Evolutionary conservation across 2,113 vertebrate genomes (phyloP).

Genomic region (Odocoileus hemionus): DNA sequence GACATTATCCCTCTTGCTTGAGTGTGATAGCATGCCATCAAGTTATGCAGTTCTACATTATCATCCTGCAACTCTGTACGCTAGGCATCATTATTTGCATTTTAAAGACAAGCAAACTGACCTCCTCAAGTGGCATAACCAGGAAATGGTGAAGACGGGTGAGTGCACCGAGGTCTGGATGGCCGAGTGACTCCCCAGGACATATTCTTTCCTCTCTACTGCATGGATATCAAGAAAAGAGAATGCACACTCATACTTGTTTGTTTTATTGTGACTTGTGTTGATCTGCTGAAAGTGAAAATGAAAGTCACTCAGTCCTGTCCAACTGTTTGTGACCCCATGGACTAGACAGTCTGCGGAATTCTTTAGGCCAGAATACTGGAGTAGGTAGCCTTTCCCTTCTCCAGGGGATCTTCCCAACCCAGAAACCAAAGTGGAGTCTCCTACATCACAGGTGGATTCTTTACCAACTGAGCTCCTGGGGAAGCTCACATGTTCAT

Average conservation of each 20-base stretch:
- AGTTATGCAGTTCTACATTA: neutral
- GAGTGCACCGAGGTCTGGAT: neutral
- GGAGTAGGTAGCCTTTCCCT: neutral
- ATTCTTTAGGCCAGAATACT: neutral
- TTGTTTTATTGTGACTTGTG: neutral
- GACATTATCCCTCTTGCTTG: neutral
- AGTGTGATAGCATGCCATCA: neutral
- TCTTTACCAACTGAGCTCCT: neutral
- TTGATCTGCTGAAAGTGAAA: neutral
- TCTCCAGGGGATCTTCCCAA: neutral
- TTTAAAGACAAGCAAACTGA: neutral
- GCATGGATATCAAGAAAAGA: neutral
- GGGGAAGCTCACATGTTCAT: neutral
- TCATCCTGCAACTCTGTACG: neutral
- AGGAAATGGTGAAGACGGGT: neutral
- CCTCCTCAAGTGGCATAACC: neutral
- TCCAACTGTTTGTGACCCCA: neutral
- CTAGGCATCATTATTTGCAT: neutral
- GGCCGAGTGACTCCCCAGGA: neutral
- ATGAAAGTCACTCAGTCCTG: neutral
- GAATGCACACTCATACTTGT: neutral
- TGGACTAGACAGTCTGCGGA: neutral
- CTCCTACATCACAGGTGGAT: neutral
- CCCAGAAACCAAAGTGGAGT: neutral
- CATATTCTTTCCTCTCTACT: neutral